Evolutionary conservation across 2,113 vertebrate genomes (phyloP), one percentile per base, ranked within the genome.

Genomic region (Holacanthus passer): DNA sequence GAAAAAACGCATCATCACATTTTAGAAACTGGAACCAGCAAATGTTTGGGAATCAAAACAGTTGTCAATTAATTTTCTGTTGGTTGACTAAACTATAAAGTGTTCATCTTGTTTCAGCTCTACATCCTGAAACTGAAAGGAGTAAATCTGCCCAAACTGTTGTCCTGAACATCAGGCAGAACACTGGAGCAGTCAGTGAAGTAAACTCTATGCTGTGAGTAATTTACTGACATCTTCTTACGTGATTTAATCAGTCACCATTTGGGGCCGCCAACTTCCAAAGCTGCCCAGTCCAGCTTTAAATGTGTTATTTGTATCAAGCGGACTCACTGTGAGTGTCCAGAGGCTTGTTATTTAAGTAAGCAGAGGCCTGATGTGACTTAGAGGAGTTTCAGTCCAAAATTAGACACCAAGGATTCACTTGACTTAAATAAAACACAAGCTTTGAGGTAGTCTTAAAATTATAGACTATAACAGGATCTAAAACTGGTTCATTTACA

Each of bases 201-300:
- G 2, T n/a, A 6, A 53, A 53, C 58, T 43, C 16, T 55, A n/a
- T 8, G n/a, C 59, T 50, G 67, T 0, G 29, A 67, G 68, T 64
- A 5, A 64, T 75, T 75, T 22, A 56, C 70, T 9, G 52, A 62
- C 67, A 4, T 66, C 71, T 17, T 58, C 58, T 45, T 35, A 45
- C 29, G 31, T 1, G 41, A 60, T 45, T 73, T 77, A 68, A 77
- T 67, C 68, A 12, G 68, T 11, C 48, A 14, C 1, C 19, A 1
- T 56, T 56, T 2, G 50, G 5, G 1, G 77, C 7, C 0, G 50
- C 77, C 77, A 81, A 7, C 66, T n/a, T 47, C 24, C n/a, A 50
- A 55, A 73, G 60, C 73, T 7, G 67, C 78, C 63, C 27, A 0
- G 41, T 47, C 2, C 68, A 43, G 2, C 59, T 64, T 76, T 20